Evolutionary conservation across 2,888 invertebrate species (phyloP).

Genomic region (Eupithecia subumbrata): DNA sequence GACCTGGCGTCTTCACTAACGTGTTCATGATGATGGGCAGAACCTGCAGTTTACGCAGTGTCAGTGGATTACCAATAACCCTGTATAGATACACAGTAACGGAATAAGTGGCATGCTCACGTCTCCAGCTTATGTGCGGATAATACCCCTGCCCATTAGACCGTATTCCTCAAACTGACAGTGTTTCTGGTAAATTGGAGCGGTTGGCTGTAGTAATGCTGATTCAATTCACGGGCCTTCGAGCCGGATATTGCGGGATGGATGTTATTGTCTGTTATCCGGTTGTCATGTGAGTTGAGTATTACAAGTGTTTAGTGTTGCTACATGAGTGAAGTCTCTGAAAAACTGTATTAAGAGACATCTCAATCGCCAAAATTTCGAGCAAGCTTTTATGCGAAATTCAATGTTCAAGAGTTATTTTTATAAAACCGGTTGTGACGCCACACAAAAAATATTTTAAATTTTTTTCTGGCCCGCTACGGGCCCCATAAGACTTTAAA

Average conservation of each 20-base stretch:
- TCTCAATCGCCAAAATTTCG: neutral
- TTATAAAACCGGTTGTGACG: neutral
- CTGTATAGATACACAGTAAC: slow-evolving; percentile 40
- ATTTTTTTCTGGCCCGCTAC: too few species aligned
- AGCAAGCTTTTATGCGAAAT: neutral
- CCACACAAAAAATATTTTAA: neutral
- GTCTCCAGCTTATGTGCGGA: slow-evolving; percentile 52
- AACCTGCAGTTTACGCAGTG: too few species aligned
- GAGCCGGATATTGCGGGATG: slow-evolving; percentile 5
- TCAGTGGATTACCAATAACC: too few species aligned
- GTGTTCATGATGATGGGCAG: too few species aligned
- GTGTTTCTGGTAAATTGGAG: slow-evolving; percentile 32
- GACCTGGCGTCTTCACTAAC: too few species aligned
- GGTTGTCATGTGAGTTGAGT: neutral
- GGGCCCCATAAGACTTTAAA: too few species aligned
- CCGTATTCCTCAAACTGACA: slow-evolving; percentile 32
- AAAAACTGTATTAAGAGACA: neutral
- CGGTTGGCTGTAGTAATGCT: slow-evolving; percentile 4
- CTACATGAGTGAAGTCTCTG: neutral
- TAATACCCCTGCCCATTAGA: slow-evolving; percentile 41
- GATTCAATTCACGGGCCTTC: slow-evolving; percentile 7
- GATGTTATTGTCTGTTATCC: neutral
- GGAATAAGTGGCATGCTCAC: slow-evolving; percentile 53
- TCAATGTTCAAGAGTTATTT: neutral
- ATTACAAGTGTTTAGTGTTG: neutral